Evolutionary conservation across 2,113 vertebrate species (phyloP).

Genomic region (Scomber japonicus): DNA sequence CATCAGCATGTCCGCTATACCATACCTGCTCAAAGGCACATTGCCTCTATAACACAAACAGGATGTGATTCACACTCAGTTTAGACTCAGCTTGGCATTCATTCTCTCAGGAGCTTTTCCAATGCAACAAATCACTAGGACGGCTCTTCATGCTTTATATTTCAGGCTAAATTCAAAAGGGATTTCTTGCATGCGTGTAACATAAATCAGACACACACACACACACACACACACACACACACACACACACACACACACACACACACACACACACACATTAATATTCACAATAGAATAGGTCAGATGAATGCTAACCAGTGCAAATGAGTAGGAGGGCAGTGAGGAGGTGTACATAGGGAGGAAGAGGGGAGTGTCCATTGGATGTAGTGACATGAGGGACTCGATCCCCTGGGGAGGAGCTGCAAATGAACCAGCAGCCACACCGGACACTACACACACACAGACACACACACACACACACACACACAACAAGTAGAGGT

Average conservation of each 20-base stretch:
- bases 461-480: constrained; percentile 11
- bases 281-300: constrained; percentile 40
- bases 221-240: no score
- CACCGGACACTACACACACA: constrained; percentile 58
- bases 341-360: constrained; percentile 38
- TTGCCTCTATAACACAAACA: constrained; percentile 39
- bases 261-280: constrained; percentile 16
- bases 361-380: constrained; percentile 57
- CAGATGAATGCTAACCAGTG: constrained; percentile 66
- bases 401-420: constrained; percentile 46
- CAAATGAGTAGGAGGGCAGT: constrained; percentile 53
- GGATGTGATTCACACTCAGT: constrained; percentile 42
- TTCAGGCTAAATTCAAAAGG: neutral
- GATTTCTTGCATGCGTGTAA: no score
- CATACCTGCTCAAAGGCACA: constrained; percentile 43
- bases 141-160: neutral
- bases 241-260: constrained; percentile 2
- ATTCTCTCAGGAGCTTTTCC: neutral
- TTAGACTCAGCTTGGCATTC: neutral
- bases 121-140: neutral
- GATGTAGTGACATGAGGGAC: constrained; percentile 59
- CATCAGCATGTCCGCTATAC: constrained; percentile 49
- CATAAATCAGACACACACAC: no score
- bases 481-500: neutral
- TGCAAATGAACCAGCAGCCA: constrained; percentile 71